Evolutionary conservation across 2,888 invertebrate species (phyloP).

Genomic region (Tetrapedia diversipes): DNA sequence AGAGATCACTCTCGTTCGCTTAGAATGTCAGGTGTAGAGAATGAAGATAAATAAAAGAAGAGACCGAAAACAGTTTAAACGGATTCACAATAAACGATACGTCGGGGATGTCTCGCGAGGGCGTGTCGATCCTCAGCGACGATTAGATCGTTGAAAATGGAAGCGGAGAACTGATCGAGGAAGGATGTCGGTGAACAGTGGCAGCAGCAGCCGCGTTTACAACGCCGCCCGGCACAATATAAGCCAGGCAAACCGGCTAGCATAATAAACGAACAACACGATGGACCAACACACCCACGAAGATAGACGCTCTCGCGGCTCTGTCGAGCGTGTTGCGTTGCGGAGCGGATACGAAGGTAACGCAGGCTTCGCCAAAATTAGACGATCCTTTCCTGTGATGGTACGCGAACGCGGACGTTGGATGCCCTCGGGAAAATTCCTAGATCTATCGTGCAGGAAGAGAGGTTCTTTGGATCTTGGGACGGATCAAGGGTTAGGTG

Average conservation of each 20-base stretch:
- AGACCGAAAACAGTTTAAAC: not conserved
- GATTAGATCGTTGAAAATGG: slow-evolving; percentile 14
- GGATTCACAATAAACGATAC: slow-evolving; percentile 14
- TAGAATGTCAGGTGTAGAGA: no score
- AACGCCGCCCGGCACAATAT: slow-evolving; percentile 64
- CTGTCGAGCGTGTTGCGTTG: slow-evolving; percentile 24
- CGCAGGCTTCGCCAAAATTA: slow-evolving; percentile 65
- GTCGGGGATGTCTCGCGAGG: not conserved
- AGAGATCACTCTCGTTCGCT: no score
- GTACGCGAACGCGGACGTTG: slow-evolving; percentile 34
- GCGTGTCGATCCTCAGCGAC: not conserved
- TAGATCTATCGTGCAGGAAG: no score
- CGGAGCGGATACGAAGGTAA: slow-evolving; percentile 38
- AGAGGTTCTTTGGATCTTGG: no score
- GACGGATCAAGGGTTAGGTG: no score
- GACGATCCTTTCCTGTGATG: slow-evolving; percentile 50
- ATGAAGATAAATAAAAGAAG: no score
- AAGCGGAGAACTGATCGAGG: slow-evolving; percentile 26
- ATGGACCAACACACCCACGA: slow-evolving; percentile 56
- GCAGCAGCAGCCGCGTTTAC: slow-evolving; percentile 60
- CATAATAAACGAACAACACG: slow-evolving; percentile 68
- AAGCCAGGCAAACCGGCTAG: slow-evolving; percentile 64
- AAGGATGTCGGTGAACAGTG: slow-evolving; percentile 36
- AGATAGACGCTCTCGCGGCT: slow-evolving; percentile 1
- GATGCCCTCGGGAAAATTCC: slow-evolving; percentile 13